A percentile compares a stretch with the other conserved stretches of the same genome.
Evolutionary conservation across 2,888 invertebrate genomes (phyloP).

Genomic region (Aleiodes alternator): DNA sequence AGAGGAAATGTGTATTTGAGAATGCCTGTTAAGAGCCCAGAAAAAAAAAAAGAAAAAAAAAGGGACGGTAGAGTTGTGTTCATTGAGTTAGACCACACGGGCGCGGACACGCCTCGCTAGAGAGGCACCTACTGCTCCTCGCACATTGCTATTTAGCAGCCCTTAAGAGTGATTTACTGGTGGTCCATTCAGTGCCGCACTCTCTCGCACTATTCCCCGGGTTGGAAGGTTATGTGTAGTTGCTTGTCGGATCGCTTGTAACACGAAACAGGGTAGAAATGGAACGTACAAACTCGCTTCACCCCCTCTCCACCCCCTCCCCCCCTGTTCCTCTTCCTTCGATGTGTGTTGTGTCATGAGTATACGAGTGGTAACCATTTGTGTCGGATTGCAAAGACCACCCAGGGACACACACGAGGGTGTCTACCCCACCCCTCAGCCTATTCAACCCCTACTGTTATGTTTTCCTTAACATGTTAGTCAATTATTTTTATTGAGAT

Average conservation of each 20-base stretch:
- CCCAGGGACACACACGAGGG: constrained; percentile 59
- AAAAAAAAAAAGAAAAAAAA: constrained; percentile 18
- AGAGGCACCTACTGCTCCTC: constrained; percentile 47
- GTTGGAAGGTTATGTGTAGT: constrained; percentile 51
- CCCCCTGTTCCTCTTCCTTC: constrained; percentile 32
- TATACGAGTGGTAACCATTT: constrained; percentile 34
- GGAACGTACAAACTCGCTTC: constrained; percentile 41
- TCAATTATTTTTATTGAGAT: constrained; percentile 23
- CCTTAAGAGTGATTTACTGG: constrained; percentile 73
- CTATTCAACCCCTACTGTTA: constrained; percentile 24
- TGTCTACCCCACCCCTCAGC: constrained; percentile 59
- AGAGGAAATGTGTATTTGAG: constrained; percentile 20
- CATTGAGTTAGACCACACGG: constrained; percentile 55
- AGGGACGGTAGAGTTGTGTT: constrained; percentile 42
- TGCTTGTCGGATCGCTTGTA: constrained; percentile 61
- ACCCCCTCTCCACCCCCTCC: no score
- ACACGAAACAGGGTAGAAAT: constrained; percentile 56
- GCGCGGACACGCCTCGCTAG: constrained; percentile 61
- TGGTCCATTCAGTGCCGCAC: constrained; percentile 42
- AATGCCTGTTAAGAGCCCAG: constrained; percentile 25
- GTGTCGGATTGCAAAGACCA: constrained; percentile 54
- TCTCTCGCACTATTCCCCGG: constrained; percentile 27
- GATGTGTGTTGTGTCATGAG: constrained; percentile 46
- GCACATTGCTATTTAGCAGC: constrained; percentile 71
- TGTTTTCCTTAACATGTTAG: constrained; percentile 19